phyloP scores from a whole-genome alignment of 2,888 invertebrate genomes.

The Acrocyrtus sp. region DNA sequence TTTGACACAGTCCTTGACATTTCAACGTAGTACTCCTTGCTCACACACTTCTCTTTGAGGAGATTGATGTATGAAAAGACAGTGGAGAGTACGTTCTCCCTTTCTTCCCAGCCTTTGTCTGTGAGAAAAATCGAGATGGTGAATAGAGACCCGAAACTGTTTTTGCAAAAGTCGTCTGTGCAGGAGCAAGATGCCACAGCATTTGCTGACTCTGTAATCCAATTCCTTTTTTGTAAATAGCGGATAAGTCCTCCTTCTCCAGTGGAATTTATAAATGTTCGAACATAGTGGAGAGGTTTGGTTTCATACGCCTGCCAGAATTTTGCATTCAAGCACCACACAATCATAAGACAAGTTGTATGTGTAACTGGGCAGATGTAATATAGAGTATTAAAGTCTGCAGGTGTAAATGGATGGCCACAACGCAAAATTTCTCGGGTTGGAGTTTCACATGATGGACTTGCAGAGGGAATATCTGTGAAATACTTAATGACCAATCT shows the following conservation, averaged over 20 bases:
- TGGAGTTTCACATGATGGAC: not conserved
- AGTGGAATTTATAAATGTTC: not conserved
- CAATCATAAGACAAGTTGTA: not conserved
- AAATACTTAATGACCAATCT: conserved; percentile 2
- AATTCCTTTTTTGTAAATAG: not conserved
- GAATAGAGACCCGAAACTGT: conserved; percentile 7
- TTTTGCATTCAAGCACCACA: conserved; percentile 6
- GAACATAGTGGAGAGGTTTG: conserved; percentile 14
- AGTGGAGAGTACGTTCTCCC: not conserved
- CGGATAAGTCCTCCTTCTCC: not conserved
- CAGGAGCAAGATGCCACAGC: not conserved
- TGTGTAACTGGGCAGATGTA: not conserved
- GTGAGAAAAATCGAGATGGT: conserved; percentile 1
- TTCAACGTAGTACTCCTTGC: not conserved
- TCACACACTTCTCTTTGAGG: not conserved
- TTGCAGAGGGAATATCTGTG: not conserved
- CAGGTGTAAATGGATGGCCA: not conserved
- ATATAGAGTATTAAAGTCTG: not conserved
- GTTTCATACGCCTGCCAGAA: conserved; percentile 22
- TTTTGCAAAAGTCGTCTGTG: not conserved
- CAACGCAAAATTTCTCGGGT: not conserved
- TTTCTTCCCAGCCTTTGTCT: conserved; percentile 1
- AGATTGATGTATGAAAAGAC: conserved; percentile 22
- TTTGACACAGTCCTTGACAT: conserved; percentile 8
- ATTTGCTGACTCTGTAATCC: conserved; percentile 6